A percentile compares a stretch with the other conserved stretches of the same genome.
Conservation (phyloP, 2,888 invertebrate genomes). For the Lochmaea capreae region DNA sequence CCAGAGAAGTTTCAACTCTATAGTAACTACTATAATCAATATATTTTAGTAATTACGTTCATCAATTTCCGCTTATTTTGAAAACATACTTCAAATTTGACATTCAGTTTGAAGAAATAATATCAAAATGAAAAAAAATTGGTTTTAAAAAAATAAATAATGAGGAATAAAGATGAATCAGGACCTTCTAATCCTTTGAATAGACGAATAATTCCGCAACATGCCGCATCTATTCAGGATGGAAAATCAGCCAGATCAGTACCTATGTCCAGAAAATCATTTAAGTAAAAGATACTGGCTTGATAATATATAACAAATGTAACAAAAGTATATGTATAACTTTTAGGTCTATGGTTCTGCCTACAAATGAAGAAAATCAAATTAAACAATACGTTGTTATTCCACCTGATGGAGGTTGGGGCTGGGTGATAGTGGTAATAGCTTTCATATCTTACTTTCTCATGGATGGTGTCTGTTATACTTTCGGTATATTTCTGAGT, state of each 20-base stretch:
- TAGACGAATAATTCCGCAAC: neutral
- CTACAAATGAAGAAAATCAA: conserved; percentile 19
- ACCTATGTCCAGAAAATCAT: neutral
- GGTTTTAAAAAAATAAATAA: neutral
- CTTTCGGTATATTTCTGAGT: conserved; percentile 70
- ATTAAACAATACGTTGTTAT: conserved; percentile 55
- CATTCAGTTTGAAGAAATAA: neutral
- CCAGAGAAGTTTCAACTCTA: too few species aligned
- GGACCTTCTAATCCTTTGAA: neutral
- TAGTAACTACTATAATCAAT: too few species aligned
- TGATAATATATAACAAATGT: too few species aligned
- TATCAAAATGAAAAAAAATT: too few species aligned
- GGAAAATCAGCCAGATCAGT: neutral
- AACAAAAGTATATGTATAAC: neutral
- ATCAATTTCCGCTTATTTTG: neutral
- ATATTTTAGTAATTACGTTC: too few species aligned
- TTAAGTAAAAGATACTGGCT: neutral
- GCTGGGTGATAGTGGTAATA: conserved; percentile 70
- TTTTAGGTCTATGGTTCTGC: conserved; percentile 9
- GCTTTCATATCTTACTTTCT: conserved; percentile 70
- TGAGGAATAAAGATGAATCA: neutral
- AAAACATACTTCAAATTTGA: neutral
- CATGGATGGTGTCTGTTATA: conserved; percentile 71
- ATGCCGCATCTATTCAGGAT: neutral
- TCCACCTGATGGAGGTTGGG: conserved; percentile 74